Conservation (phyloP, 1,140 invertebrate genomes). For the Akabosia matsudoensis region DNA sequence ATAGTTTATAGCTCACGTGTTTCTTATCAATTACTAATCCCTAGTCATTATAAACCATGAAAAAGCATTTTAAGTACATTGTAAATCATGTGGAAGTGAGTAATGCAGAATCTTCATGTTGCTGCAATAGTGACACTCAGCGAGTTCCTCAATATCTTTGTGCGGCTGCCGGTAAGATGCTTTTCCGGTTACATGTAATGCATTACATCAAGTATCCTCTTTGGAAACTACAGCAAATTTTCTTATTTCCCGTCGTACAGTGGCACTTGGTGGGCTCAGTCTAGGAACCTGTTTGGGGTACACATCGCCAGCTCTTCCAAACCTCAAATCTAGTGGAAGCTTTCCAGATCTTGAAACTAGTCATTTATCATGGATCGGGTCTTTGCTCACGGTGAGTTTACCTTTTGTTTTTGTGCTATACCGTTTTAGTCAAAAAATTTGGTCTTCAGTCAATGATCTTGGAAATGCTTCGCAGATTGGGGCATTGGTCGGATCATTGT, state of each 20-base stretch:
- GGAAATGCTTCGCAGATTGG: no score
- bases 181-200: background rate
- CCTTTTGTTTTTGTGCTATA: no score
- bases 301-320: conserved; percentile 2
- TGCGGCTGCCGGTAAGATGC: conserved; percentile 7
- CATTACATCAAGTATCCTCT: no score
- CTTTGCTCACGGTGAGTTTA: conserved; percentile 2
- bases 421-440: no score
- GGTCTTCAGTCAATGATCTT: no score
- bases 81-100: background rate
- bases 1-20: no score
- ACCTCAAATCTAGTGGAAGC: background rate
- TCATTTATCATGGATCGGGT: conserved; percentile 19
- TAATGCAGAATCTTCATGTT: background rate
- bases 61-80: background rate
- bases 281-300: background rate
- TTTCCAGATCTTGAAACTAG: background rate
- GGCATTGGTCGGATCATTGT: background rate
- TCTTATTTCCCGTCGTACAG: background rate
- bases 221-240: background rate
- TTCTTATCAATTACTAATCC: no score
- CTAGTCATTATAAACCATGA: background rate
- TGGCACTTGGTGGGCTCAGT: background rate
- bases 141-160: conserved; percentile 1
- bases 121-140: background rate